Evolutionary conservation across 2,888 invertebrate genomes (phyloP).

Genomic region (Apodemia mormo): DNA sequence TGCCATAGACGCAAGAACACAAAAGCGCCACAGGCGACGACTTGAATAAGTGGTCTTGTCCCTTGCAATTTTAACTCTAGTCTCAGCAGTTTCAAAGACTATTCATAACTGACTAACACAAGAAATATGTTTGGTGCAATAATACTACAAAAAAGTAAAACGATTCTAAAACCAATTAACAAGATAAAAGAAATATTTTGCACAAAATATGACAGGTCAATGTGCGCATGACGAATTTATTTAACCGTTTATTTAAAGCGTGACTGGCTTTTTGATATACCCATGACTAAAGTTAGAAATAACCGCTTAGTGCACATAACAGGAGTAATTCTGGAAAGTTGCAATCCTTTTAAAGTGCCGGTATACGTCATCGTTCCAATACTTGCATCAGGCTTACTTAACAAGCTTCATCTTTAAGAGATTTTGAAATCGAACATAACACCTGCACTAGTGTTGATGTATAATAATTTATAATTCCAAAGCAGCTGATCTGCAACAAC

Average conservation of each 20-base stretch:
- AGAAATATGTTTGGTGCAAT: background rate
- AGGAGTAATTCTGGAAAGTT: background rate
- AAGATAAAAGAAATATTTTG: background rate
- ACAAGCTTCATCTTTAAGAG: background rate
- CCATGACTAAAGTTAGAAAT: background rate
- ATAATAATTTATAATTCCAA: no score
- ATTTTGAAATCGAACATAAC: no score
- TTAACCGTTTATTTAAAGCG: slow-evolving; percentile 2
- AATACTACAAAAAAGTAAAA: background rate
- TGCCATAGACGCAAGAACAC: no score
- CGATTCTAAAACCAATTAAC: slow-evolving; percentile 1
- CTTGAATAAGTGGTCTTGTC: no score
- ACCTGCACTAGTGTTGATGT: no score
- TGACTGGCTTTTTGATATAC: slow-evolving; percentile 11
- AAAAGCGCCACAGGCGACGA: no score
- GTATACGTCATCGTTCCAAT: background rate
- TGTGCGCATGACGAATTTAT: slow-evolving; percentile 13
- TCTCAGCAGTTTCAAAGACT: no score
- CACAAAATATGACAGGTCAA: slow-evolving; percentile 11
- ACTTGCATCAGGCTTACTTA: background rate
- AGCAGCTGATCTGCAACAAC: no score
- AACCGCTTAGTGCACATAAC: background rate
- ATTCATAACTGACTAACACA: no score
- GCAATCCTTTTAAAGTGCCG: background rate
- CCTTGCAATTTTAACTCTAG: no score